Conservation (phyloP, 30 jellyfish, hydroid and myxozoan genomes). For the Clytia hemisphaerica region DNA sequence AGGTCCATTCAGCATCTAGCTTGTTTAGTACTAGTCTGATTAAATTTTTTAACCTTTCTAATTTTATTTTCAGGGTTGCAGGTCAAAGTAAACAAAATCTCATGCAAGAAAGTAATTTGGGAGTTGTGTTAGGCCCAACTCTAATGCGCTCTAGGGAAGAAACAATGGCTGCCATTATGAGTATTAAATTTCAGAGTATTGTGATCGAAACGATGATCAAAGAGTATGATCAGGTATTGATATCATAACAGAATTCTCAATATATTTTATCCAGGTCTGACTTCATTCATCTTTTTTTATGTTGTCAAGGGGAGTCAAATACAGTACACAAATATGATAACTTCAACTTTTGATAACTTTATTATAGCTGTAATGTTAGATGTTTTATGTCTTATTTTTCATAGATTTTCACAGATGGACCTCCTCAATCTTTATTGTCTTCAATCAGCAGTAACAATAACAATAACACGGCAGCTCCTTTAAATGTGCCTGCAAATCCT, state of each 20-base stretch:
- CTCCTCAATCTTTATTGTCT: background rate
- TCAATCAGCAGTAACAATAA: no score
- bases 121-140: conserved; percentile 98
- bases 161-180: conserved; percentile 96
- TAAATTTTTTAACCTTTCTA: background rate
- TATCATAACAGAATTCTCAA: no score
- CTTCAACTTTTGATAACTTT: background rate
- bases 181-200: conserved; percentile 83
- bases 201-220: conserved; percentile 77
- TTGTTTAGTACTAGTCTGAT: background rate
- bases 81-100: conserved; percentile 51
- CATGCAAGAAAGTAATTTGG: conserved; percentile 93
- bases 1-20: no score
- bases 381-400: background rate
- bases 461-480: background rate
- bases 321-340: background rate
- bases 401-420: conserved; percentile 12
- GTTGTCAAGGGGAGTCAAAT: background rate
- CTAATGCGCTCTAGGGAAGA: conserved; percentile 93
- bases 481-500: background rate
- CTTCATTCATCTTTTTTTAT: background rate
- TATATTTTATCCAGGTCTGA: no score
- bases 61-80: conserved; percentile 66
- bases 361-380: background rate
- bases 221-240: conserved; percentile 87